Evolutionary conservation across 2,888 invertebrate genomes (phyloP), one percentile per base, ranked within the genome.

Genomic region (Xanthorhoe designata): DNA sequence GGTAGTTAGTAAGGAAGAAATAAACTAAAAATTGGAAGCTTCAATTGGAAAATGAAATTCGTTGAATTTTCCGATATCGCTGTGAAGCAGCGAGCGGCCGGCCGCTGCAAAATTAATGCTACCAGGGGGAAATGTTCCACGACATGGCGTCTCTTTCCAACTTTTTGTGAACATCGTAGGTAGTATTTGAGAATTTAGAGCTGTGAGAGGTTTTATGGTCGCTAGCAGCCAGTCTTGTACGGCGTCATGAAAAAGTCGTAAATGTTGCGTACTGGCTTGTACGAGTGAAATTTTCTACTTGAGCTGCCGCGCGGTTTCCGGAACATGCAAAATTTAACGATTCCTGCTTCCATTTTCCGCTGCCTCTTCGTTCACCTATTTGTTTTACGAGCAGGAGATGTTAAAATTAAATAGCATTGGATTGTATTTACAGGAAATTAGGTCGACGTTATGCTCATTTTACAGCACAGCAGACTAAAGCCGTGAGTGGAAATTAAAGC

Each of bases 241-340:
- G 82, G 83, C 81, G 85, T 84, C 86, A 84, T 90, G 86, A 88
- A 90, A 90, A 87, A 81, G 80, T 87, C 90, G 90, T 90, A 91
- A 91, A 91, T 83, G 89, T 84, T 85, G 85, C 86, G 84, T 87
- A 85, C 81, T 81, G 81, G 82, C 82, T 80, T 82, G 82, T 85
- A 83, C 83, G 81, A 85, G 82, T 83, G 83, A 85, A 88, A 90
- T 90, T 90, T 89, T 87, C 85, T 82, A 79, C 83, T 85, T 77
- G 84, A 88, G 82, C 80, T 81, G 78, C 76, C 82, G 75, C 79
- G 79, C 85, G 83, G 86, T 87, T 83, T 82, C 80, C 76, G 78
- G 81, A 82, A 87, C 85, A 86, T 85, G 87, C 85, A 84, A 86
- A 87, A 87, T 88, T 90, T 90, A 85, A 90, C 82, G 89, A 87